phyloP scores from a whole-genome alignment of 2,797 vertebrate species.

The Rhinophrynus dorsalis region DNA sequence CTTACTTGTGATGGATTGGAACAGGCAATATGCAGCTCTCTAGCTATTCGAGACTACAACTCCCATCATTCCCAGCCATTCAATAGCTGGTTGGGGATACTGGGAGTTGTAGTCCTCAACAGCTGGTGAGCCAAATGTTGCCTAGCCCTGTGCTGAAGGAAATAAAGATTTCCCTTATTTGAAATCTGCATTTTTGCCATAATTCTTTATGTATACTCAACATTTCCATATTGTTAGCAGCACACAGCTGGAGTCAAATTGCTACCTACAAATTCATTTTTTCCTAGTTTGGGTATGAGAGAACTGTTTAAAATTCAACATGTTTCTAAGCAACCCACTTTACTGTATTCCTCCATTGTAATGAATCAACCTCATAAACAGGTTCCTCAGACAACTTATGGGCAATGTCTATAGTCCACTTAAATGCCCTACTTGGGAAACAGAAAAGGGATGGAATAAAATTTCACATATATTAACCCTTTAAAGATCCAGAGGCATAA shows the following conservation, averaged over 20 bases:
- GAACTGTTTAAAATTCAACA: slow-evolving; percentile 44
- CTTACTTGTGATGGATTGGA: not conserved
- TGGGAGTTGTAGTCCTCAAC: no score
- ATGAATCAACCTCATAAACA: slow-evolving; percentile 40
- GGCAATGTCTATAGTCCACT: not conserved
- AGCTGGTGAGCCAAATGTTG: no score
- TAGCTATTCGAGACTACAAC: no score
- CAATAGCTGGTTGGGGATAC: no score
- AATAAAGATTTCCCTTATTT: no score
- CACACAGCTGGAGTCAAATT: slow-evolving; percentile 46
- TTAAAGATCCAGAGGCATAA: no score
- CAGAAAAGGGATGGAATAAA: no score
- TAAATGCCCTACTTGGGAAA: no score
- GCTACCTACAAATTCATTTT: slow-evolving; percentile 42
- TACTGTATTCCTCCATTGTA: slow-evolving; percentile 30
- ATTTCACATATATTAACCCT: no score
- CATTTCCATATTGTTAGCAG: slow-evolving; percentile 18
- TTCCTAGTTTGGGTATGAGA: slow-evolving; percentile 18
- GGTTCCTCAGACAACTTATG: slow-evolving; percentile 22
- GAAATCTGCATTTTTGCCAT: not conserved
- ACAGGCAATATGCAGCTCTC: no score
- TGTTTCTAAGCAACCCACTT: slow-evolving; percentile 47
- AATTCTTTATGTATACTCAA: not conserved
- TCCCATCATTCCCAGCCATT: no score
- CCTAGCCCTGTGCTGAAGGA: no score